Evolutionary conservation across 1,140 invertebrate genomes (phyloP), one percentile per base, ranked within the genome.

Genomic region (Nasonia longicornis): DNA sequence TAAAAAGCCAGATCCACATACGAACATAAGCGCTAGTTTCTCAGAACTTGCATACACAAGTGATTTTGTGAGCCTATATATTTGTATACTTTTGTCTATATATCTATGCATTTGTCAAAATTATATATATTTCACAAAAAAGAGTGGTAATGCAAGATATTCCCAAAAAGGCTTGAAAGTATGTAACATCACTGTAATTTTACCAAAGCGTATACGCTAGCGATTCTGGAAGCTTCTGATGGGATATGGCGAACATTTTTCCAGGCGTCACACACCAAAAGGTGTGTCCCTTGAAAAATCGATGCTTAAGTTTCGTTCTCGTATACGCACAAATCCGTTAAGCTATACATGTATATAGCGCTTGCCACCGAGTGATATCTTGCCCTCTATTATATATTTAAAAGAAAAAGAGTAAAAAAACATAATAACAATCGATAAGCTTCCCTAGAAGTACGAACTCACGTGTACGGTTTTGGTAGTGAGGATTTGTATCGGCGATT

Each of bases 401-500:
- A 26, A 76, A 71, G 77, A 72, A 72, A 72, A 42, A 45, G 35
- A 69, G 26, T 42, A 22, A 42, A 72, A 72, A 73, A 73, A 52
- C 22, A 29, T 3, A 45, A 52, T 52, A 22, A 26, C 0, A 4
- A 45, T 26, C n/a, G 10, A 22, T 29, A 52, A 73, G 26, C 38
- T 48, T 52, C n/a, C 4, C 42, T 12, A 78, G 45, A n/a, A 4
- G 22, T 2, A 2, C 6, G 31, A 58, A 20, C 70, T 79, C 69
- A 79, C 35, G 31, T 78, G 58, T 67, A 8, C n/a, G 22, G 45
- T 80, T 74, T 69, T 7, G 71, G 64, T 52, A 96, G 95, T 91
- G 92, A 94, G 87, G 94, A 96, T 87, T 95, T 96, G 84, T 94
- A 96, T 84, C 94, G 95, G 90, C 93, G 95, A 69, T 96, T 96